Evolutionary conservation across 2,113 vertebrate genomes (phyloP).

Genomic region (Pterocles burchelli): DNA sequence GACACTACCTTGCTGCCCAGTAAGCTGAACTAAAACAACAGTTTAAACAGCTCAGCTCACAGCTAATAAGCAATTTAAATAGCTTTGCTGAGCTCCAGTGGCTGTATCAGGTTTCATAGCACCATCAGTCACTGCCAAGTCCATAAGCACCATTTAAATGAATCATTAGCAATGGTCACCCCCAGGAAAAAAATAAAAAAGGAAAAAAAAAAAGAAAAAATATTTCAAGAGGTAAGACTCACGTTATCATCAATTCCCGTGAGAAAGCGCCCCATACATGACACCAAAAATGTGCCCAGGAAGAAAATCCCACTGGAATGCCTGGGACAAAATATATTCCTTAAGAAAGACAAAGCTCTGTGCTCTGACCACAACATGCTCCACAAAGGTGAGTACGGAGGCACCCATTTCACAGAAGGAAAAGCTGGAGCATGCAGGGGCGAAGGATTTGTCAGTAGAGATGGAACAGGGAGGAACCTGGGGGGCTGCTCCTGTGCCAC

Average conservation of each 20-base stretch:
- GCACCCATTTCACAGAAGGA: neutral
- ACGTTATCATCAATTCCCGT: neutral
- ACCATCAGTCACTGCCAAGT: conserved; percentile 57
- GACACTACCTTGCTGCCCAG: neutral
- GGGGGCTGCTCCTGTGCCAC: neutral
- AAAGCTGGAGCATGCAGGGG: neutral
- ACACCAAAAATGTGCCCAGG: neutral
- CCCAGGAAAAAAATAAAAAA: neutral
- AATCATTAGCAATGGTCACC: conserved; percentile 34
- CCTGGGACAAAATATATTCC: neutral
- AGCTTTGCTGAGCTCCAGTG: conserved; percentile 52
- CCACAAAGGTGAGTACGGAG: neutral
- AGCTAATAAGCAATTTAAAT: conserved; percentile 66
- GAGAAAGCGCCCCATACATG: neutral
- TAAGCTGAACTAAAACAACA: conserved; percentile 39
- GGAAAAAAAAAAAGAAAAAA: neutral
- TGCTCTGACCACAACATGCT: neutral
- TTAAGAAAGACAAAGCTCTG: neutral
- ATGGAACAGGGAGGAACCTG: neutral
- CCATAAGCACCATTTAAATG: conserved; percentile 41
- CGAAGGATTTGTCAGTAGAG: neutral
- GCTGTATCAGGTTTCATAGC: conserved; percentile 59
- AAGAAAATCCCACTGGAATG: neutral
- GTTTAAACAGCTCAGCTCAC: conserved; percentile 52
- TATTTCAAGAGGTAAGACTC: neutral